Conservation (phyloP, 2,797 vertebrate genomes). For the Ciconia nigra region DNA sequence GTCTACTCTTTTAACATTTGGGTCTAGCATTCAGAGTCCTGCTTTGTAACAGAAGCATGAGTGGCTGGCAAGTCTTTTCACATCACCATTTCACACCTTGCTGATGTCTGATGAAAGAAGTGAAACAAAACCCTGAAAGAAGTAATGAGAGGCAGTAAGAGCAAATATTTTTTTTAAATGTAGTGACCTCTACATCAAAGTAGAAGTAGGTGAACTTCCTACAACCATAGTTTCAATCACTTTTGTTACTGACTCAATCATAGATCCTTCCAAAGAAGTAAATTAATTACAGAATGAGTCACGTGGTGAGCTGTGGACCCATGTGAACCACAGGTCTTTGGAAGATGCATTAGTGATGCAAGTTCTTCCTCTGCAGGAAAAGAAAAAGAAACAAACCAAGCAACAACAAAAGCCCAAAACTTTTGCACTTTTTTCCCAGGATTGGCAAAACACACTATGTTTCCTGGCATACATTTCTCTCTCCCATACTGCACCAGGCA, state of each 20-base stretch:
- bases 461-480: background rate
- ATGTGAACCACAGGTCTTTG: background rate
- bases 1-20: background rate
- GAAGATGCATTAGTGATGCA: background rate
- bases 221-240: background rate
- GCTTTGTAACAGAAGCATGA: background rate
- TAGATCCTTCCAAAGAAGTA: background rate
- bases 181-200: background rate
- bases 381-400: background rate
- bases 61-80: background rate
- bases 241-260: background rate
- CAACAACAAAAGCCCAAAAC: background rate
- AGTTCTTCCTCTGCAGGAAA: background rate
- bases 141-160: background rate
- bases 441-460: background rate
- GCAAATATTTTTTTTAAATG: background rate
- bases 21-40: background rate
- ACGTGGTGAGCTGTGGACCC: fast-evolving
- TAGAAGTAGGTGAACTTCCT: background rate
- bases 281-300: background rate
- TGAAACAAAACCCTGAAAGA: background rate
- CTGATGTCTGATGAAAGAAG: background rate
- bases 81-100: background rate
- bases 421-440: background rate
- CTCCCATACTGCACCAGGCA: background rate